Conservation (phyloP, 2,797 vertebrate species). For the Meda fulgida region DNA sequence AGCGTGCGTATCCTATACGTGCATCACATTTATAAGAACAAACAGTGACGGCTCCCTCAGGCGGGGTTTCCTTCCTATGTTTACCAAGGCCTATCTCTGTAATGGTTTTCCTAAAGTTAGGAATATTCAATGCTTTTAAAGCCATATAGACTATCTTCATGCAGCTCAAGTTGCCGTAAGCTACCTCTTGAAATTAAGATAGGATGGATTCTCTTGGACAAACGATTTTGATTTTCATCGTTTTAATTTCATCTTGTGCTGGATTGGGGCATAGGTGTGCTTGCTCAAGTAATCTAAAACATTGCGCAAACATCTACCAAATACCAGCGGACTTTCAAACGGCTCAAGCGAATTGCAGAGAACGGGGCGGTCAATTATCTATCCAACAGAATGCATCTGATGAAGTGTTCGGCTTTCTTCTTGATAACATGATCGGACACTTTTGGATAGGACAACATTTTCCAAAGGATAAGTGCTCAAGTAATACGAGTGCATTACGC, state of each 20-base stretch:
- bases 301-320: slow-evolving; percentile 36
- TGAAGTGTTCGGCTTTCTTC: slow-evolving; percentile 53
- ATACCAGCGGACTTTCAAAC: slow-evolving; percentile 66
- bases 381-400: slow-evolving; percentile 51
- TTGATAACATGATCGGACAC: slow-evolving; percentile 52
- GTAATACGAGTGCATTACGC: slow-evolving; percentile 64
- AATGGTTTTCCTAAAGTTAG: neutral
- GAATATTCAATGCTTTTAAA: neutral
- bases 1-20: no score
- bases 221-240: neutral
- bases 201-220: slow-evolving; percentile 37
- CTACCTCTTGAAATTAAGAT: neutral
- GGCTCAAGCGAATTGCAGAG: slow-evolving; percentile 62
- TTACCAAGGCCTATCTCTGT: neutral
- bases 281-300: slow-evolving; percentile 36
- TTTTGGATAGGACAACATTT: slow-evolving; percentile 85
- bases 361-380: slow-evolving; percentile 63
- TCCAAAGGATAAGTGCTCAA: slow-evolving; percentile 59
- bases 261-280: slow-evolving; percentile 22
- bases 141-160: no score
- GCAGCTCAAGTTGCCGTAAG: neutral
- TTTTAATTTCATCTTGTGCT: slow-evolving; percentile 19
- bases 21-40: neutral
- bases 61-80: slow-evolving; percentile 59
- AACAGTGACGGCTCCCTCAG: neutral